Conservation (phyloP, 2,797 vertebrate genomes). For the Muscicapa comitata region DNA sequence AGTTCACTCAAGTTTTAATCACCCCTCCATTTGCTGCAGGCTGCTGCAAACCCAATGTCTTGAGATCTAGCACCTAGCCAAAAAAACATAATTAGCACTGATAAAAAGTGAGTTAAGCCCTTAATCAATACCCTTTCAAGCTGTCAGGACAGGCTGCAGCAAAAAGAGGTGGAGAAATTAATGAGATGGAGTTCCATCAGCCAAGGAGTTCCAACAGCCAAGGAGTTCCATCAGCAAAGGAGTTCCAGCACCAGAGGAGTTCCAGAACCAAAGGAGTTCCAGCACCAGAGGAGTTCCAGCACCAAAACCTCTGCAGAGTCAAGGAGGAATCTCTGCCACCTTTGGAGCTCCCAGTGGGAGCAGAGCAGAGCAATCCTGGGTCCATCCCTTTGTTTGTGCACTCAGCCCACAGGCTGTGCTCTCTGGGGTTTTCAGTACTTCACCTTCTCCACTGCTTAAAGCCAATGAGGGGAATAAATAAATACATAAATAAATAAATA, state of each 20-base stretch:
- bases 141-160: slow-evolving; percentile 2
- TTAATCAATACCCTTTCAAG: slow-evolving; percentile 60
- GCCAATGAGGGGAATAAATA: rapidly evolving
- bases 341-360: background rate
- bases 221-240: background rate
- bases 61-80: background rate
- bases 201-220: background rate
- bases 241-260: too few species aligned
- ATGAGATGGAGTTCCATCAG: background rate
- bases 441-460: background rate
- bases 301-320: background rate
- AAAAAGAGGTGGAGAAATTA: slow-evolving; percentile 4
- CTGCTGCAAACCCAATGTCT: background rate
- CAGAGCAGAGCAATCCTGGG: background rate
- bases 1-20: background rate
- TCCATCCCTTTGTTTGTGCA: background rate
- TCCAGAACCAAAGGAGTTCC: background rate
- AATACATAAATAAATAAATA: too few species aligned
- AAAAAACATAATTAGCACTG: slow-evolving; percentile 23
- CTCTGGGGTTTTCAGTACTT: background rate
- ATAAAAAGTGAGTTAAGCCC: slow-evolving; percentile 47
- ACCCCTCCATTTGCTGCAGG: background rate
- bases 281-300: background rate
- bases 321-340: background rate
- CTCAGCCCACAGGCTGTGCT: background rate